phyloP scores from a whole-genome alignment of 2,888 invertebrate species.

The Urechis unicinctus region DNA sequence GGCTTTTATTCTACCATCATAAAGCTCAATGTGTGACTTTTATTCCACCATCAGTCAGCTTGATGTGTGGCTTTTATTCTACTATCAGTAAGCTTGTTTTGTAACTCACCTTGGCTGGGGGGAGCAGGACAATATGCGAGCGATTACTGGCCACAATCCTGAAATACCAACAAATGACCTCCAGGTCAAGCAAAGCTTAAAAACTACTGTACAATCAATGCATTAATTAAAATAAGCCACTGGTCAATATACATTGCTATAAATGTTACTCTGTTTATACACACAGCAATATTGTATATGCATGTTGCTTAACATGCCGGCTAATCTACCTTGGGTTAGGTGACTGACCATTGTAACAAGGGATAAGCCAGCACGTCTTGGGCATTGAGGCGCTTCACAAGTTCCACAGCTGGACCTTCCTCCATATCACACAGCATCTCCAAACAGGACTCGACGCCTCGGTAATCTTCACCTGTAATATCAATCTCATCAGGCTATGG shows the following conservation, averaged over 20 bases:
- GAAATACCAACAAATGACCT: conserved; percentile 13
- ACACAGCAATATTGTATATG: not conserved
- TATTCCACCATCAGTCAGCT: too few species aligned
- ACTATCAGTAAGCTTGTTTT: too few species aligned
- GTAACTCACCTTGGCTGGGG: conserved; percentile 28
- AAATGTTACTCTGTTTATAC: too few species aligned
- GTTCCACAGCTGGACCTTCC: conserved; percentile 16
- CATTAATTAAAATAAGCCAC: not conserved
- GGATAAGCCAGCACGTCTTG: conserved; percentile 32
- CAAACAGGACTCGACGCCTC: too few species aligned
- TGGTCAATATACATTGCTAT: too few species aligned
- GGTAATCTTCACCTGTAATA: too few species aligned
- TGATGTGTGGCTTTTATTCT: too few species aligned
- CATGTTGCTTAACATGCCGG: not conserved
- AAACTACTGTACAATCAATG: too few species aligned
- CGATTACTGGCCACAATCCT: conserved; percentile 46
- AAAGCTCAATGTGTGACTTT: too few species aligned
- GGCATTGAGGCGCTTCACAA: conserved; percentile 29
- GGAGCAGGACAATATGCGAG: conserved; percentile 42
- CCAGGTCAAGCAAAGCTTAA: too few species aligned
- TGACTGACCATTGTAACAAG: conserved; percentile 35
- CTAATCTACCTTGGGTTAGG: not conserved
- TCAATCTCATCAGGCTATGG: too few species aligned
- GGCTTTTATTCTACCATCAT: too few species aligned
- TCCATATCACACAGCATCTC: conserved; percentile 30